These are phyloP conservation scores for Drosophila hydei DNA, from an alignment of 1,140 invertebrate species.

Conservation along the genomic window DNA sequence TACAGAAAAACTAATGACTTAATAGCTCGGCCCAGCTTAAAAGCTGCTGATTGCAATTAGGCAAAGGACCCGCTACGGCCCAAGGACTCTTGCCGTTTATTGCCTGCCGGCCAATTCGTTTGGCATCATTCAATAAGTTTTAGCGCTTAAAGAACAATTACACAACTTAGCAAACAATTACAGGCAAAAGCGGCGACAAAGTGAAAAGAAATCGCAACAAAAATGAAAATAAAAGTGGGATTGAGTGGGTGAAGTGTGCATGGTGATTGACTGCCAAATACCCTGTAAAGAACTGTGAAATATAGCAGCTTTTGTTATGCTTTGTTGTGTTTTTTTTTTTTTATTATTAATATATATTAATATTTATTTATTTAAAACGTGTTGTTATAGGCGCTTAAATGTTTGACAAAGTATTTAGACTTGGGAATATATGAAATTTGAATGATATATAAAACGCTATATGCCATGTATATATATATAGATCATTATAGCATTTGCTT, in stretches of 20 bases:
- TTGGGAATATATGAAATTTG: too few relatives aligned
- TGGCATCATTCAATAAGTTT: slow-evolving; percentile 69
- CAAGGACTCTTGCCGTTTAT: slow-evolving; percentile 31
- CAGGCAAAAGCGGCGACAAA: slow-evolving; percentile 51
- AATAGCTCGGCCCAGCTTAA: slow-evolving; percentile 62
- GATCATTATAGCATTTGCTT: too few relatives aligned
- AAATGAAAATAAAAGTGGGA: slow-evolving; percentile 18
- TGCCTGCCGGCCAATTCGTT: slow-evolving; percentile 56
- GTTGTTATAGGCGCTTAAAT: too few relatives aligned
- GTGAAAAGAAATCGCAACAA: slow-evolving; percentile 59
- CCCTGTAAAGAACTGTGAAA: neutral
- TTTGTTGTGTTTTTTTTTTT: neutral
- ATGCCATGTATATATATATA: too few relatives aligned
- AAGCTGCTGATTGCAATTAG: slow-evolving; percentile 39
- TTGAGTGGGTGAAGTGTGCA: neutral
- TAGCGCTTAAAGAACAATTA: slow-evolving; percentile 70
- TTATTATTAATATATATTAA: too few relatives aligned
- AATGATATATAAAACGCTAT: too few relatives aligned
- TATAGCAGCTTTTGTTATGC: too few relatives aligned
- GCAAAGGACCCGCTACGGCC: slow-evolving; percentile 33
- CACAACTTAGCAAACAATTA: slow-evolving; percentile 75
- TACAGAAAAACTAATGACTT: slow-evolving; percentile 77
- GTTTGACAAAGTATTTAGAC: too few relatives aligned
- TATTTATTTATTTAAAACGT: too few relatives aligned
- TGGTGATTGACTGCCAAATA: neutral